phyloP scores from a whole-genome alignment of 2,797 vertebrate species.

The Valencia hispanica region DNA sequence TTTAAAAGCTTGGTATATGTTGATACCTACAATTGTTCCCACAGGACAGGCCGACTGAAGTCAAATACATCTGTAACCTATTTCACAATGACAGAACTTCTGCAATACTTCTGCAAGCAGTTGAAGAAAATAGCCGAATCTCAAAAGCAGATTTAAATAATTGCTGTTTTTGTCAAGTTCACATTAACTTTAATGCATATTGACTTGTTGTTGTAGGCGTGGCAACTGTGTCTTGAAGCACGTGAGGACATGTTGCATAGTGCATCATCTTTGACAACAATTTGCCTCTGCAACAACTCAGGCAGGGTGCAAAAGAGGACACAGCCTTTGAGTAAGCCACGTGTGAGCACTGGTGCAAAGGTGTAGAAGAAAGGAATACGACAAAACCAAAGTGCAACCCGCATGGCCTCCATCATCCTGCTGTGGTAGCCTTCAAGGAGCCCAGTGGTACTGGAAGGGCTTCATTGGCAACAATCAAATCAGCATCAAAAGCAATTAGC shows the following conservation, averaged over 20 bases:
- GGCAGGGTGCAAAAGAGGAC: conserved; percentile 49
- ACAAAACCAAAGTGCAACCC: conserved; percentile 61
- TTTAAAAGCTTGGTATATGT: not conserved
- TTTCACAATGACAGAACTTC: not conserved
- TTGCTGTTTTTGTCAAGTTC: not conserved
- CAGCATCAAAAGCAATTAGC: conserved; percentile 33
- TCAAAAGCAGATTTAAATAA: not conserved
- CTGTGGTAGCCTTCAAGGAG: conserved; percentile 42
- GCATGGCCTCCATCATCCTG: conserved; percentile 52
- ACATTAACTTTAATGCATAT: not conserved
- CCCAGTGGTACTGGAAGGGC: conserved; percentile 54
- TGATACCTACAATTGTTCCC: not conserved
- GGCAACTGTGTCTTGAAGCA: not conserved
- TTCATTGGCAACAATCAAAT: conserved; percentile 34
- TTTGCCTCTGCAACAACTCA: conserved; percentile 24
- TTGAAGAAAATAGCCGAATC: not conserved
- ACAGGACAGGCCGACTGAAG: not conserved
- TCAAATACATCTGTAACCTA: not conserved
- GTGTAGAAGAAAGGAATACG: conserved; percentile 41
- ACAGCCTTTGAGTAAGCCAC: conserved; percentile 17
- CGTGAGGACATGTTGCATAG: conserved; percentile 16
- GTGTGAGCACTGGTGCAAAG: conserved; percentile 27
- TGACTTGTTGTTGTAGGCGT: conserved; percentile 4
- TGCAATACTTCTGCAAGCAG: not conserved
- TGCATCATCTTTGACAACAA: conserved; percentile 20